phyloP scores from a whole-genome alignment of 1,140 invertebrate species.

The Thereuonema tuberculata region DNA sequence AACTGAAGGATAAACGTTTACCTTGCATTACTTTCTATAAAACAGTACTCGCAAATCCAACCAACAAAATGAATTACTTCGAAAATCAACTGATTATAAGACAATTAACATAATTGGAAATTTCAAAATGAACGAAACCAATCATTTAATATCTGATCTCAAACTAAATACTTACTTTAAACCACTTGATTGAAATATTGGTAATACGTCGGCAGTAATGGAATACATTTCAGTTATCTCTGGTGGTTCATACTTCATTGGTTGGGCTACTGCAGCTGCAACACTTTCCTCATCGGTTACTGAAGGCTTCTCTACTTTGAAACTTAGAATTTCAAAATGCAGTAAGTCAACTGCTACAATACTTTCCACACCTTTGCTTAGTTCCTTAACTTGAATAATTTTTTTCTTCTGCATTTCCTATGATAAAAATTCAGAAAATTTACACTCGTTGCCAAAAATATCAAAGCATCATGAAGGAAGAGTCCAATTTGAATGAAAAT shows the following conservation, averaged over 20 bases:
- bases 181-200: conserved; percentile 35
- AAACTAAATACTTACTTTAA: background rate
- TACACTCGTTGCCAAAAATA: background rate
- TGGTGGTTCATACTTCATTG: conserved; percentile 31
- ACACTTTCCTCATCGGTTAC: conserved; percentile 26
- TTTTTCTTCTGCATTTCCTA: conserved; percentile 42
- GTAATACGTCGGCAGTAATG: conserved; percentile 49
- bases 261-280: conserved; percentile 25
- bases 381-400: conserved; percentile 48
- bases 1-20: too few relatives aligned
- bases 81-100: background rate
- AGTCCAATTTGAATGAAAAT: too few relatives aligned
- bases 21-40: too few relatives aligned
- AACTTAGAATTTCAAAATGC: conserved; percentile 37
- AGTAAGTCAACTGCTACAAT: conserved; percentile 42
- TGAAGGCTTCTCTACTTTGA: conserved; percentile 21
- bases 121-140: too few relatives aligned
- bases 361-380: conserved; percentile 56
- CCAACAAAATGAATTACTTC: background rate
- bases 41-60: background rate
- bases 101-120: background rate
- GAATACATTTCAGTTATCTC: conserved; percentile 50
- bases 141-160: too few relatives aligned
- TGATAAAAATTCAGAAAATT: conserved; percentile 39
- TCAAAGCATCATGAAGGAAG: too few relatives aligned